Evolutionary conservation across 2,113 vertebrate species (phyloP).

Genomic region (Tinamus guttatus): DNA sequence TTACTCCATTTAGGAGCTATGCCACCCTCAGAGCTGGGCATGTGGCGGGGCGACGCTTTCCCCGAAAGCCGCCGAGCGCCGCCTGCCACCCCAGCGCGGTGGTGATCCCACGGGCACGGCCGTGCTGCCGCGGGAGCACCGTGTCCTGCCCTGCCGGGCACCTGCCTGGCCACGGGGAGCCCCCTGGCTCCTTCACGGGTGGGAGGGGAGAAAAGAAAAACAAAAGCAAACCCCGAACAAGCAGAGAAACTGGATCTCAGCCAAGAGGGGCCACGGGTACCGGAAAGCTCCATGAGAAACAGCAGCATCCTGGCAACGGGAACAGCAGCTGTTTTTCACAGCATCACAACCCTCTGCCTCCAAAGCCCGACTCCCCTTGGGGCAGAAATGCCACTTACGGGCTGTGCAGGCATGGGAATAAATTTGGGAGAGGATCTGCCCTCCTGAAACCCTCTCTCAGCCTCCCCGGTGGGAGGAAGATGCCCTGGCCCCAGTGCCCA

Average conservation of each 20-base stretch:
- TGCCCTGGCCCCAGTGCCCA: no score
- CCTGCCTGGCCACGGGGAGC: not conserved
- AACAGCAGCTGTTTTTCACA: not conserved
- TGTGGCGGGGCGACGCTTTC: not conserved
- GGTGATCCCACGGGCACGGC: no score
- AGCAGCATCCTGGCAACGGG: no score
- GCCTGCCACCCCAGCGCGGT: no score
- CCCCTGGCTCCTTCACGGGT: not conserved
- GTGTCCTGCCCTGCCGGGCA: not conserved
- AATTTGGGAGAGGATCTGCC: no score
- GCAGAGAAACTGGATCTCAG: no score
- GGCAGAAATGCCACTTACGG: not conserved
- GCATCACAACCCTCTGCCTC: not conserved
- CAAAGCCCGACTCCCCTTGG: fast-evolving
- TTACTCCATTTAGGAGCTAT: fast-evolving
- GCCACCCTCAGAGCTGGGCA: not conserved
- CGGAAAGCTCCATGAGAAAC: no score
- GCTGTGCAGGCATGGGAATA: not conserved
- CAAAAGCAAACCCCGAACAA: no score
- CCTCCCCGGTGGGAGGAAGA: not conserved
- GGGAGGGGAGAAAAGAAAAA: not conserved
- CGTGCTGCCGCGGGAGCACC: no score
- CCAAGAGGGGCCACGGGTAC: no score
- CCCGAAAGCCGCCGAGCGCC: no score
- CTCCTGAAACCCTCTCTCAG: not conserved